phyloP scores from a whole-genome alignment of 92 coral and sea anemone species.

The Epizoanthus fatuus region DNA sequence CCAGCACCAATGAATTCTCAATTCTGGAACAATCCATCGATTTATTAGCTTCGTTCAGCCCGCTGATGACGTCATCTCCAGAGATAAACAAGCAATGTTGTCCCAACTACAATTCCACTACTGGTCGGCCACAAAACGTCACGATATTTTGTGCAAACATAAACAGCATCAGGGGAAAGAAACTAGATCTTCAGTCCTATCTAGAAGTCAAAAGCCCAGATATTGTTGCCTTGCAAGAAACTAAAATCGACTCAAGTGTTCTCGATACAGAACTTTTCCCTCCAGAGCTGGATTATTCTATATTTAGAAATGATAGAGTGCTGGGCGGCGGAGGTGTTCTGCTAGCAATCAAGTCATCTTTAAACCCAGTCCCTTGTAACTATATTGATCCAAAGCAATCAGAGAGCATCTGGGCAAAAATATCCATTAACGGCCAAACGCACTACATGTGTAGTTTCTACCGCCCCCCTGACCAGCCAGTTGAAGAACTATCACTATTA shows the following conservation, averaged over 20 bases:
- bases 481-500: neutral
- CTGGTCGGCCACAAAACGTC: too few species aligned
- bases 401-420: neutral
- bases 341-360: slow-evolving; percentile 30
- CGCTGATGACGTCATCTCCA: slow-evolving; percentile 39
- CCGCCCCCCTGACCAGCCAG: slow-evolving; percentile 19
- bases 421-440: neutral
- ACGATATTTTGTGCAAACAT: neutral
- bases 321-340: slow-evolving; percentile 43
- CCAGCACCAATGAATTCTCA: slow-evolving; percentile 37
- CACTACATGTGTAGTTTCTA: slow-evolving; percentile 25
- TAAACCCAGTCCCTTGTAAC: neutral
- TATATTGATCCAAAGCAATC: too few species aligned
- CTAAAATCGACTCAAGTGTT: slow-evolving; percentile 2
- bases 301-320: slow-evolving; percentile 38
- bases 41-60: slow-evolving; percentile 1
- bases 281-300: neutral
- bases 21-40: slow-evolving; percentile 12
- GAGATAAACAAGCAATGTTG: too few species aligned
- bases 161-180: neutral
- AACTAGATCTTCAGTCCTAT: slow-evolving; percentile 42
- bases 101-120: too few species aligned
- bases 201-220: slow-evolving; percentile 15
- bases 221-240: neutral
- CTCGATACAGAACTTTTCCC: slow-evolving; percentile 1